Evolutionary conservation across 2,797 vertebrate species (phyloP).

Genomic region (Malurus leucopterus): DNA sequence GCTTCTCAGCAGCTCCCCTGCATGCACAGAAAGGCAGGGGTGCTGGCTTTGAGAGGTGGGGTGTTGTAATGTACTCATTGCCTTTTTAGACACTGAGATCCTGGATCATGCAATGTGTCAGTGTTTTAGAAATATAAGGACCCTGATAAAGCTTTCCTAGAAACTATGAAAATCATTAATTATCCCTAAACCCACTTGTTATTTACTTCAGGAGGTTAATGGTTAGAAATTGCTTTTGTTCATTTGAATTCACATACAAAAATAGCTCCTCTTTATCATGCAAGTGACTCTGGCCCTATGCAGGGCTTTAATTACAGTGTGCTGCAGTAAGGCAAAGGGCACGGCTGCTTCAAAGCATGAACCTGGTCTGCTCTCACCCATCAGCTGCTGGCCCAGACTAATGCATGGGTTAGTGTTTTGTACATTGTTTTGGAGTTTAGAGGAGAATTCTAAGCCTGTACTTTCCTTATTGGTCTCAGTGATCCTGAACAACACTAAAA

Average conservation of each 20-base stretch:
- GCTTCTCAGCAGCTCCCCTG: not conserved
- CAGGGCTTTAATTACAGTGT: not conserved
- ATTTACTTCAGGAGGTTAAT: not conserved
- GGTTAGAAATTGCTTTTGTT: slow-evolving; percentile 17
- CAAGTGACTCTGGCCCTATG: not conserved
- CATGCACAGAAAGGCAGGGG: not conserved
- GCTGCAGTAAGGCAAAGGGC: not conserved
- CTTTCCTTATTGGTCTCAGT: not conserved
- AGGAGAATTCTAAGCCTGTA: not conserved
- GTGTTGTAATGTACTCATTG: not conserved
- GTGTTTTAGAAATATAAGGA: not conserved
- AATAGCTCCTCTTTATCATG: not conserved
- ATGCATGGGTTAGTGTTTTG: not conserved
- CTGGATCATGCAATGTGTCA: not conserved
- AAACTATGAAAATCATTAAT: not conserved
- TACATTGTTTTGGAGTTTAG: not conserved
- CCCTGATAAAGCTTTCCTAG: not conserved
- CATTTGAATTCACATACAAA: not conserved
- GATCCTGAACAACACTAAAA: not conserved
- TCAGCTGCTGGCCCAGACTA: not conserved
- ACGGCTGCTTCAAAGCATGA: not conserved
- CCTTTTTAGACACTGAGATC: not conserved
- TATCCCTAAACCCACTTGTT: not conserved
- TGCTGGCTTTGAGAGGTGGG: not conserved
- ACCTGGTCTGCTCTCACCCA: not conserved